phyloP scores from a whole-genome alignment of 2,113 vertebrate genomes.

The Oreocharis arfaki region DNA sequence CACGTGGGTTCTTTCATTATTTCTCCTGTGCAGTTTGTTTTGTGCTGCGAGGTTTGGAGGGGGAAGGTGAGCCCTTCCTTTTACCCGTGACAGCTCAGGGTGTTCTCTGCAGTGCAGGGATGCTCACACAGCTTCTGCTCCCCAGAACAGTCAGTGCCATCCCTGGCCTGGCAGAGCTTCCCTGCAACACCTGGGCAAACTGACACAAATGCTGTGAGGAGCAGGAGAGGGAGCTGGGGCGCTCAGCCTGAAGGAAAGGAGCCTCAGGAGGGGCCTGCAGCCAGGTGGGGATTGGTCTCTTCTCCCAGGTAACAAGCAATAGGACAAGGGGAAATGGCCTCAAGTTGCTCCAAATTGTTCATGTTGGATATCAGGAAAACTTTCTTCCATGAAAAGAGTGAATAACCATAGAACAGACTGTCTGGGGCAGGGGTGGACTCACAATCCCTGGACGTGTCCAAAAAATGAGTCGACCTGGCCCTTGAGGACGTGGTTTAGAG shows the following conservation, averaged over 20 bases:
- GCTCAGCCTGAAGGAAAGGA: not conserved
- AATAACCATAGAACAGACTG: not conserved
- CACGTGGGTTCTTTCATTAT: not conserved
- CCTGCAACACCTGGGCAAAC: not conserved
- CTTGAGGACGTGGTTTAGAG: not conserved
- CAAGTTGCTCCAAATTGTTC: not conserved
- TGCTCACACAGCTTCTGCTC: not conserved
- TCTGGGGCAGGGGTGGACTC: not conserved
- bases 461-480: accelerated
- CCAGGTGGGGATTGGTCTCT: not conserved
- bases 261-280: too few species aligned
- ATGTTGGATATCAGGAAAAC: not conserved
- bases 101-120: not conserved
- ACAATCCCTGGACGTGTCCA: not conserved
- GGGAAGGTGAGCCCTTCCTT: not conserved
- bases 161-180: not conserved
- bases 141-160: not conserved
- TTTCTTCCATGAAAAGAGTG: not conserved
- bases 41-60: not conserved
- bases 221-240: not conserved
- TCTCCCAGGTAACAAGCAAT: not conserved
- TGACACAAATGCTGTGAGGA: not conserved
- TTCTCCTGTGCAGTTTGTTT: not conserved
- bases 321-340: not conserved
- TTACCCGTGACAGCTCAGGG: not conserved